Base-by-base conservation (phyloP, 2,113 vertebrate species). In the Hippocampus guttulatus region DNA sequence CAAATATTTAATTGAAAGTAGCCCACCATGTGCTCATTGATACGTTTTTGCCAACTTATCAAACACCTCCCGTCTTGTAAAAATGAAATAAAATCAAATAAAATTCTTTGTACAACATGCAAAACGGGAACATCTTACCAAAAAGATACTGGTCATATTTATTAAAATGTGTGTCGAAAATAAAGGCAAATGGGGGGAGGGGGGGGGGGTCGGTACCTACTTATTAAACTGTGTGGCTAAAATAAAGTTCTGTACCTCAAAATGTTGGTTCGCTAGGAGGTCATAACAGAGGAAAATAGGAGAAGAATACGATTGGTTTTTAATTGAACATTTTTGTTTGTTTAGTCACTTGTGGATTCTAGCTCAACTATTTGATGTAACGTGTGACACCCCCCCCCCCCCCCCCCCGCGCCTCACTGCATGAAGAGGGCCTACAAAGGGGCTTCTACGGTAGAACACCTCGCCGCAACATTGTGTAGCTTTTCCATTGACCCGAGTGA, bases 391-490 rank as follows among this genome's bases (percentile, higher is more conserved):
- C 6, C 1, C 27, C 58, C 27, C 15, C 27, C 27, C 15, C 16
- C 27, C 25, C 5, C 6, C 15, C 1, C 27, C 27, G 15, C 27
- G 7, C 27, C 33, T 70, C 54, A 62, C 71, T 68, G 71, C 73
- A 79, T 76, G 74, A 54, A n/a, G 3, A 18, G 27, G 66, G 66
- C 73, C 71, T 73, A 12, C 67, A 75, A 69, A 75, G 67, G 60
- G 64, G 64, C 51, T 67, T 73, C 58, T 15, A 23, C 1, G 2
- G 75, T 60, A 49, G 18, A 43, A 68, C 60, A 40, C 55, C 10
- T 33, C 25, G 23, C 6, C 41, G 54, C n/a, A 25, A 54, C 40
- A 51, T 38, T 75, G 77, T 77, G 63, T 61, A 61, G 72, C 63
- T 78, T 73, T 66, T 64, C 62, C 66, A 67, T 21, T n/a, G 67